Evolutionary conservation across 2,888 invertebrate species (phyloP).

Genomic region (Camptogramma bilineatum): DNA sequence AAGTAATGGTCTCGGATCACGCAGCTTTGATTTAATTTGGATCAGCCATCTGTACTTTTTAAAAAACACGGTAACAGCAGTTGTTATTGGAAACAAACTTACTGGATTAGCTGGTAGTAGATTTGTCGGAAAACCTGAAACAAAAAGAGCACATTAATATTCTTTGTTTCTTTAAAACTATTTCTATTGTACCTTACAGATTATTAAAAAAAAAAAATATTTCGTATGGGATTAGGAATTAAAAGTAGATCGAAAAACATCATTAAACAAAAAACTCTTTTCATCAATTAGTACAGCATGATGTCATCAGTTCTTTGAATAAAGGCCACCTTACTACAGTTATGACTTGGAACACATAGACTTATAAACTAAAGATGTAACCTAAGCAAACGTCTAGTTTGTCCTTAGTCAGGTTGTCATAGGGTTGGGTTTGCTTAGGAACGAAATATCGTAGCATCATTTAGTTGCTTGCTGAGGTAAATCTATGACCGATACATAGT

Average conservation of each 20-base stretch:
- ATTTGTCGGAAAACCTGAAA: slow-evolving; percentile 32
- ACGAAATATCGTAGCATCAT: background rate
- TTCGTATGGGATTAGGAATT: too few relatives aligned
- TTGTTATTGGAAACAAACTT: slow-evolving; percentile 15
- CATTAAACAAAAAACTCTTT: too few relatives aligned
- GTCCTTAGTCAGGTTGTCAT: slow-evolving; percentile 9
- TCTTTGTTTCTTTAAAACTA: background rate
- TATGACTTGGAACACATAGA: background rate
- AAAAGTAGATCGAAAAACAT: too few relatives aligned
- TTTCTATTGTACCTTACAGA: background rate
- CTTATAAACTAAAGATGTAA: background rate
- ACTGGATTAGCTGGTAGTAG: slow-evolving; percentile 30
- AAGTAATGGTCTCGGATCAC: slow-evolving; percentile 39
- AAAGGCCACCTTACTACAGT: too few relatives aligned
- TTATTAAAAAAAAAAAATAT: too few relatives aligned
- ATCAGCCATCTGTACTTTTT: slow-evolving; percentile 6
- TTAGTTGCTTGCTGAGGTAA: slow-evolving; percentile 8
- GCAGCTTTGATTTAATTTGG: slow-evolving; percentile 31
- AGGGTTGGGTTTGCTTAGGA: slow-evolving; percentile 17
- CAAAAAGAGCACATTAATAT: slow-evolving; percentile 20
- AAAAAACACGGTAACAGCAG: background rate
- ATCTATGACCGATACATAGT: background rate
- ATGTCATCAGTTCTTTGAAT: too few relatives aligned
- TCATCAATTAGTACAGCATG: too few relatives aligned
- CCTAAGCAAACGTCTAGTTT: slow-evolving; percentile 8